These are phyloP conservation scores for Dorcus parallelipipedus DNA, from an alignment of 2,888 invertebrate genomes.

Conservation along the genomic window DNA sequence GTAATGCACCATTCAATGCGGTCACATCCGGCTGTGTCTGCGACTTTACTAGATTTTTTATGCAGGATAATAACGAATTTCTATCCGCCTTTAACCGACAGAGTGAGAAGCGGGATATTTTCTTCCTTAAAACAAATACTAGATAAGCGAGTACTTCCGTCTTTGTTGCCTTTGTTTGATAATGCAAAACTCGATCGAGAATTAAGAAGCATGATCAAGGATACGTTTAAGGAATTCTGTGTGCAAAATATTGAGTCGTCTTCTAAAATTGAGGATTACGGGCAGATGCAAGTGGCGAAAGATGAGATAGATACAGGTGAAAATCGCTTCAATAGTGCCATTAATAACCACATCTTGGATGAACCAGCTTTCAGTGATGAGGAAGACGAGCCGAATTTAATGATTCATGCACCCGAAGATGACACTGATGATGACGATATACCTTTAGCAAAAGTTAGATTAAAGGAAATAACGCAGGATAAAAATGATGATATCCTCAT, in stretches of 20 bases:
- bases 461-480: slow-evolving; percentile 53
- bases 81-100: slow-evolving; percentile 73
- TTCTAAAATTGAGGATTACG: slow-evolving; percentile 41
- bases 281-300: slow-evolving; percentile 18
- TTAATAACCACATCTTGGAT: slow-evolving; percentile 53
- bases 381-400: slow-evolving; percentile 63
- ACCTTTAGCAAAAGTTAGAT: slow-evolving; percentile 72
- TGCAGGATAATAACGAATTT: slow-evolving; percentile 88
- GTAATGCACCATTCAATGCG: slow-evolving; percentile 93
- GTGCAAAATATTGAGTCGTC: slow-evolving; percentile 55
- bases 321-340: slow-evolving; percentile 27
- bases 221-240: slow-evolving; percentile 91
- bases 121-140: slow-evolving; percentile 81
- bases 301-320: slow-evolving; percentile 35
- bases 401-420: slow-evolving; percentile 52
- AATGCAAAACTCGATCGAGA: slow-evolving; percentile 84
- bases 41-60: slow-evolving; percentile 85
- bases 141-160: slow-evolving; percentile 88
- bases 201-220: slow-evolving; percentile 76
- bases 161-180: slow-evolving; percentile 81
- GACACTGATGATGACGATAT: slow-evolving; percentile 74
- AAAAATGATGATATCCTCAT: slow-evolving; percentile 47
- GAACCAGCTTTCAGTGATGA: slow-evolving; percentile 85
- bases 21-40: slow-evolving; percentile 87
- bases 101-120: slow-evolving; percentile 77